Percentiles rank a stretch among this genome's conserved stretches.
phyloP scores from a whole-genome alignment of 2,113 vertebrate genomes.

The Alces alces region DNA sequence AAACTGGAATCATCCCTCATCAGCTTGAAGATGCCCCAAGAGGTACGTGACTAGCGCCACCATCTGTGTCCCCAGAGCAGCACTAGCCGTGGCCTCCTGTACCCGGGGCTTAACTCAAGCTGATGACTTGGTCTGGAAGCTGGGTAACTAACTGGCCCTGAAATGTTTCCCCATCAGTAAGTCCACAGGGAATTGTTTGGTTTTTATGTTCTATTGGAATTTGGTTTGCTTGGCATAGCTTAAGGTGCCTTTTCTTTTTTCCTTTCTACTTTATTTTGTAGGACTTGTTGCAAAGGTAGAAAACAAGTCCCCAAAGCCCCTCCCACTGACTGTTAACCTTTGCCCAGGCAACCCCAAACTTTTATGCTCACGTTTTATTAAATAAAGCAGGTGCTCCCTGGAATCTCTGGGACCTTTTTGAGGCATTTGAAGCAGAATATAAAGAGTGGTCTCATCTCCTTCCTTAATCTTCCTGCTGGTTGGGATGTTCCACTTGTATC shows the following conservation, averaged over 20 bases:
- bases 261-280: conserved; percentile 51
- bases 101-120: not conserved
- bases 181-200: conserved; percentile 39
- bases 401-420: conserved; percentile 74
- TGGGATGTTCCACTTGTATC: conserved; percentile 78
- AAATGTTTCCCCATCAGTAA: conserved; percentile 18
- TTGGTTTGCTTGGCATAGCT: conserved; percentile 69
- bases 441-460: conserved; percentile 67
- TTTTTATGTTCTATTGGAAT: conserved; percentile 49
- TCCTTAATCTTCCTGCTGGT: conserved; percentile 75
- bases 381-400: conserved; percentile 75
- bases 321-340: conserved; percentile 69
- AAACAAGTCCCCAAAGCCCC: conserved; percentile 49
- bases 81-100: not conserved
- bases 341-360: conserved; percentile 54
- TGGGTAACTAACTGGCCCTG: conserved; percentile 2
- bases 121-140: conserved; percentile 2
- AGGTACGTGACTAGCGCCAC: not conserved
- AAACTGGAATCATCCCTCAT: conserved; percentile 55
- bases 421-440: conserved; percentile 74
- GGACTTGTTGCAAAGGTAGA: conserved; percentile 40
- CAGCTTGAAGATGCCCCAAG: conserved; percentile 1
- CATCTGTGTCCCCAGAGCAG: not conserved
- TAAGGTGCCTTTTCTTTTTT: conserved; percentile 74
- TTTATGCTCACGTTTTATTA: conserved; percentile 65